Conservation (phyloP, 2,888 invertebrate genomes). For the Herminia tarsipennalis region DNA sequence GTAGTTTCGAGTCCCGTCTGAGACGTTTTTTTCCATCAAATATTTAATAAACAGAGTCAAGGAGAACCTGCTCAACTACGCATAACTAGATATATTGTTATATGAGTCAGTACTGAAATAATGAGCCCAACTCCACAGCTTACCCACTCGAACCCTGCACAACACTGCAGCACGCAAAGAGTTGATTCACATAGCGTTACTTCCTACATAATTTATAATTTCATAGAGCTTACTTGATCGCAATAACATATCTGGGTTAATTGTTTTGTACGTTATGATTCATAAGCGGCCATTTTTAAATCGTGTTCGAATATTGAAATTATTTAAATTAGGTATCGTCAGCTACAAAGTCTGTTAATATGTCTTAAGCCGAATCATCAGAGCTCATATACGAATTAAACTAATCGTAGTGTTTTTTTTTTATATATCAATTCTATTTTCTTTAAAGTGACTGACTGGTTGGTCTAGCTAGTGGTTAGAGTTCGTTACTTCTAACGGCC, state of each 20-base stretch:
- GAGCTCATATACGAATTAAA: too few relatives aligned
- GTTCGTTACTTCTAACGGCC: too few relatives aligned
- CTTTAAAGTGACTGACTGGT: too few relatives aligned
- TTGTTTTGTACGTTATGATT: slow-evolving; percentile 60
- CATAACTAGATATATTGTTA: too few relatives aligned
- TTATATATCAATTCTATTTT: too few relatives aligned
- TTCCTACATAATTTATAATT: slow-evolving; percentile 80
- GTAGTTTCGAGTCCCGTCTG: too few relatives aligned
- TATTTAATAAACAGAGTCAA: too few relatives aligned
- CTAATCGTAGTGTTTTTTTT: too few relatives aligned
- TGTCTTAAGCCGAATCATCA: slow-evolving; percentile 10
- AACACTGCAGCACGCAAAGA: slow-evolving; percentile 54
- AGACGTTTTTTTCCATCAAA: too few relatives aligned
- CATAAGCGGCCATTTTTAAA: slow-evolving; percentile 48
- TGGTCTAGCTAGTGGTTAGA: too few relatives aligned
- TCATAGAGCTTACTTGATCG: slow-evolving; percentile 62
- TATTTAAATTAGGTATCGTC: slow-evolving; percentile 10
- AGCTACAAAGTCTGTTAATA: neutral
- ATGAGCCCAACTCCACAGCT: slow-evolving; percentile 18
- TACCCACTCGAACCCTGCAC: neutral
- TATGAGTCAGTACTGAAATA: neutral
- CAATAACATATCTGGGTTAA: slow-evolving; percentile 66
- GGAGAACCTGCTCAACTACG: too few relatives aligned
- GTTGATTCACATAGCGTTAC: slow-evolving; percentile 63
- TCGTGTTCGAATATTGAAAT: slow-evolving; percentile 29